phyloP scores from a whole-genome alignment of 2,113 vertebrate genomes.

The Thomomys bottae region DNA sequence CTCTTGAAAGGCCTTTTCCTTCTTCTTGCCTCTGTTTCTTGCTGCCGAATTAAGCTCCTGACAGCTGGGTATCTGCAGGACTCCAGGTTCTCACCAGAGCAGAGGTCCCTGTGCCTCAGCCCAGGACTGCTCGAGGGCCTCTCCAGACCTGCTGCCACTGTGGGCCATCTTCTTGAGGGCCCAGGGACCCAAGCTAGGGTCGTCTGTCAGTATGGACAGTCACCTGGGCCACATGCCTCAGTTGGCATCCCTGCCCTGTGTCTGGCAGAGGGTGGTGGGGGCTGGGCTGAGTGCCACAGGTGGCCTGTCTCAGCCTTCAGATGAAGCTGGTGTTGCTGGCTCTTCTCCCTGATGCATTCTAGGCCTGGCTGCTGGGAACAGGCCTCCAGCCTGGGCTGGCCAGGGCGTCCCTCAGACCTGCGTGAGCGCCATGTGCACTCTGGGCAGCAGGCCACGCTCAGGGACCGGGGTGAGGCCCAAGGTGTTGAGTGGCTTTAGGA shows the following conservation, averaged over 20 bases:
- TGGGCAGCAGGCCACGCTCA: not conserved
- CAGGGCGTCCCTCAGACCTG: not conserved
- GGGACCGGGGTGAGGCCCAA: not conserved
- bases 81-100: not conserved
- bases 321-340: not conserved
- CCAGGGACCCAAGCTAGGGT: not conserved
- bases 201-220: not conserved
- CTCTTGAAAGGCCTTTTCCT: not conserved
- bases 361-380: not conserved
- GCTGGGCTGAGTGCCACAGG: not conserved
- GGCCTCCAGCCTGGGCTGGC: not conserved
- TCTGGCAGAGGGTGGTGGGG: too few relatives aligned
- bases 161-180: not conserved
- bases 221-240: not conserved
- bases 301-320: not conserved
- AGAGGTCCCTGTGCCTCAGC: rapidly evolving
- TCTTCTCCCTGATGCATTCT: not conserved
- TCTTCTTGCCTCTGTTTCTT: not conserved
- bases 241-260: not conserved
- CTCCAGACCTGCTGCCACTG: too few relatives aligned
- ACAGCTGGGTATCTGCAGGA: rapidly evolving
- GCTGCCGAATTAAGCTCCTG: rapidly evolving
- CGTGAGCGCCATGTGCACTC: too few relatives aligned
- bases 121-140: not conserved
- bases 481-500: not conserved